phyloP scores from a whole-genome alignment of 1,140 invertebrate species.

The Choristoneura fumiferana region DNA sequence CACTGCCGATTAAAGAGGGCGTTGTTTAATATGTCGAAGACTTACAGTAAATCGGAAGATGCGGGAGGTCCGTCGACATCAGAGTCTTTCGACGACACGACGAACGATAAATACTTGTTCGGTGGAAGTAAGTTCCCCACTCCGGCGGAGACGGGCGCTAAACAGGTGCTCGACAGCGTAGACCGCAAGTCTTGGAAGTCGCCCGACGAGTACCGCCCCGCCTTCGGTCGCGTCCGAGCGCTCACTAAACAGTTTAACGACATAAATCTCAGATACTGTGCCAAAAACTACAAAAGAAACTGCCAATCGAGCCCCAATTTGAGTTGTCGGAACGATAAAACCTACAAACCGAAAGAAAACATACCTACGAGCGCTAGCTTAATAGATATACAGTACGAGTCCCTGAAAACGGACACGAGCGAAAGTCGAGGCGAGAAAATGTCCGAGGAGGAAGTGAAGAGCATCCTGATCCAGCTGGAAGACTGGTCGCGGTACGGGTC shows the following conservation, averaged over 20 bases:
- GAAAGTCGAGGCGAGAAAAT: conserved; percentile 59
- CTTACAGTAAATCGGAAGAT: conserved; percentile 58
- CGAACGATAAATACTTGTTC: conserved; percentile 27
- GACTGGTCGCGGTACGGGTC: conserved; percentile 80
- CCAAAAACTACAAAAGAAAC: conserved; percentile 68
- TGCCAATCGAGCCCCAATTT: conserved; percentile 75
- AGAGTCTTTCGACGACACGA: conserved; percentile 51
- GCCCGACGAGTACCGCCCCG: conserved; percentile 80
- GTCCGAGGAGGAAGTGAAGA: conserved; percentile 78
- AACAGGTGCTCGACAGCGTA: conserved; percentile 55
- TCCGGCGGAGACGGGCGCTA: conserved; percentile 38
- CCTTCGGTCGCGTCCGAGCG: conserved; percentile 81
- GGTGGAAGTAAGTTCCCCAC: conserved; percentile 29
- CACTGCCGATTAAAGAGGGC: conserved; percentile 55
- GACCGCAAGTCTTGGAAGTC: conserved; percentile 82
- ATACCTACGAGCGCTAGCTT: conserved; percentile 60
- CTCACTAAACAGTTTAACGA: conserved; percentile 81
- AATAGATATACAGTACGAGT: conserved; percentile 61
- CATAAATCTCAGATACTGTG: conserved; percentile 70
- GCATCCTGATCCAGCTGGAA: conserved; percentile 79
- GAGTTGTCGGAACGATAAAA: conserved; percentile 40
- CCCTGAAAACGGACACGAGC: conserved; percentile 50
- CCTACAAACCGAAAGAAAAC: conserved; percentile 37
- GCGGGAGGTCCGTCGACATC: conserved; percentile 57
- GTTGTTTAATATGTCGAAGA: conserved; percentile 54